These are phyloP conservation scores for Poecilia wingei DNA, from an alignment of 2,797 vertebrate species.

Conservation along the genomic window DNA sequence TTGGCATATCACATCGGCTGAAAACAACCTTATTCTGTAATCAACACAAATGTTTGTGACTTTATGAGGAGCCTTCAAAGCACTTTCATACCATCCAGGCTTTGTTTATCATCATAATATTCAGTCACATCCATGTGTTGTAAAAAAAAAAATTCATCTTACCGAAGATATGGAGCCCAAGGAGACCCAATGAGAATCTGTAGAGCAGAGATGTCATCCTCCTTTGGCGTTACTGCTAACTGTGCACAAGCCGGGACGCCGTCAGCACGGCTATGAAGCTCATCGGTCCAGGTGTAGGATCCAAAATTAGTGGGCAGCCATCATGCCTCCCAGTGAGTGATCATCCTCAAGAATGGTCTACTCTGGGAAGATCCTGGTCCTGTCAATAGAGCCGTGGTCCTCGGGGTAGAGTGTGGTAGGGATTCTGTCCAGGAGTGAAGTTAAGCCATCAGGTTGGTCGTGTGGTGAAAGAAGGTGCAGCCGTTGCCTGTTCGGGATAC, in stretches of 20 bases:
- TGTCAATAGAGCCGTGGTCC: slow-evolving; percentile 3
- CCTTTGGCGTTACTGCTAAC: slow-evolving; percentile 24
- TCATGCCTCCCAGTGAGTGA: slow-evolving; percentile 28
- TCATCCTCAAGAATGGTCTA: slow-evolving; percentile 23
- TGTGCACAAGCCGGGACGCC: slow-evolving; percentile 15
- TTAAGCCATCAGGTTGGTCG: slow-evolving; percentile 40
- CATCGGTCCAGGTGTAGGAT: slow-evolving; percentile 50
- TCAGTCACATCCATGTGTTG: neutral
- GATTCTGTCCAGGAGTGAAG: neutral
- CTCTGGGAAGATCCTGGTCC: neutral
- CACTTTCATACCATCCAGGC: neutral
- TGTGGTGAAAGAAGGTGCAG: slow-evolving; percentile 37
- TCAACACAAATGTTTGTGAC: neutral
- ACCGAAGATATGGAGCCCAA: slow-evolving; percentile 58
- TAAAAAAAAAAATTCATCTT: slow-evolving; percentile 24
- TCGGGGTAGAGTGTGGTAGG: neutral
- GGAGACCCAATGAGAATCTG: slow-evolving; percentile 47
- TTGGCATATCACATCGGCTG: neutral
- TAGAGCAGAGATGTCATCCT: slow-evolving; percentile 66
- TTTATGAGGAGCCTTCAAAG: neutral
- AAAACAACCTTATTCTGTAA: neutral
- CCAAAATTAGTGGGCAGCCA: slow-evolving; percentile 26
- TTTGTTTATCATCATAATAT: neutral
- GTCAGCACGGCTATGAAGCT: slow-evolving; percentile 27
- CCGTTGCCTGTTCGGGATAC: slow-evolving; percentile 63